Conservation (phyloP, 2,113 vertebrate species). For the Anhinga anhinga region DNA sequence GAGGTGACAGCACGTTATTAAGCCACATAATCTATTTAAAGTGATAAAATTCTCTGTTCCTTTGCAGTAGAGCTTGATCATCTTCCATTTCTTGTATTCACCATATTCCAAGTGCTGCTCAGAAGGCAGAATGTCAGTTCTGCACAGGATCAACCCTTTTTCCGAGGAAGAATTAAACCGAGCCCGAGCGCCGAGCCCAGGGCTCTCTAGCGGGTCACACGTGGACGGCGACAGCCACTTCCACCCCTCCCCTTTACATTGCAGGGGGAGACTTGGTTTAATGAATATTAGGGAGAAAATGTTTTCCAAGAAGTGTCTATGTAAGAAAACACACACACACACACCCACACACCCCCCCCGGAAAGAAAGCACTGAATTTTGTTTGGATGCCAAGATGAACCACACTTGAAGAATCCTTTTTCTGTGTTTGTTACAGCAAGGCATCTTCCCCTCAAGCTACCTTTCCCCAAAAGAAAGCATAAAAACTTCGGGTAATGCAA, state of each 20-base stretch:
- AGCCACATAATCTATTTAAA: background rate
- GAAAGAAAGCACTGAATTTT: background rate
- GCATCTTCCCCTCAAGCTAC: background rate
- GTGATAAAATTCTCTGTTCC: background rate
- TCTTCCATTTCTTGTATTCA: background rate
- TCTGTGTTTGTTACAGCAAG: background rate
- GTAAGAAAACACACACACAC: too few relatives aligned
- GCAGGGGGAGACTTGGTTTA: background rate
- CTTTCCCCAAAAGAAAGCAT: background rate
- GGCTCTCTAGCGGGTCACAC: background rate
- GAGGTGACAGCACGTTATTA: background rate
- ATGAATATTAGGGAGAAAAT: background rate
- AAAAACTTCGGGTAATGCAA: background rate
- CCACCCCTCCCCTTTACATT: background rate
- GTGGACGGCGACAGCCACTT: rapidly evolving
- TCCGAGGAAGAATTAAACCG: background rate
- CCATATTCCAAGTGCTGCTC: too few relatives aligned
- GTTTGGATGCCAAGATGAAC: background rate
- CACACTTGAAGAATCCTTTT: background rate
- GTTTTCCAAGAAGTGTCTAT: background rate
- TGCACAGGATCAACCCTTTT: background rate
- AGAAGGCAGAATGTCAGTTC: background rate
- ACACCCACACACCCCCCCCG: too few relatives aligned
- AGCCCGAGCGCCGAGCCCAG: background rate
- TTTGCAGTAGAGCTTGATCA: background rate